Evolutionary conservation across 2,888 invertebrate genomes (phyloP).

Genomic region (Chrysomela aeneicollis): DNA sequence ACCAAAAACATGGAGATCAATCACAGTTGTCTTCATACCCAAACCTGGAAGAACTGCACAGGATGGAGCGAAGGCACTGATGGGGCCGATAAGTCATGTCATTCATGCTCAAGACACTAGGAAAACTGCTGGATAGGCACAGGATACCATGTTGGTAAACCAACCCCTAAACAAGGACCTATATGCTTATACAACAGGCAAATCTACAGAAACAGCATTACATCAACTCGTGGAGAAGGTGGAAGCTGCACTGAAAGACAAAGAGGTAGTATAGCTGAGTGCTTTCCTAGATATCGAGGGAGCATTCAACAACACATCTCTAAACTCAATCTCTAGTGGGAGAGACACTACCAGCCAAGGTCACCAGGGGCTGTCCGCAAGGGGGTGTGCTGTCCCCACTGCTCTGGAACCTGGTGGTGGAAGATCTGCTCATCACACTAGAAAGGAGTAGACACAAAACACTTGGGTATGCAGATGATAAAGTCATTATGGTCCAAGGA

Average conservation of each 20-base stretch:
- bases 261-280: conserved; percentile 4
- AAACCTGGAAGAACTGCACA: not conserved
- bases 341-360: too few species aligned
- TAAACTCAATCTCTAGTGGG: conserved; percentile 17
- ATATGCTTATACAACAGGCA: not conserved
- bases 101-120: not conserved
- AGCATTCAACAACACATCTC: conserved; percentile 18
- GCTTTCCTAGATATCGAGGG: conserved; percentile 22
- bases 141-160: not conserved
- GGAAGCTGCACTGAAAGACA: conserved; percentile 8
- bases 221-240: conserved; percentile 11
- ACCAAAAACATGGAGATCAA: too few species aligned
- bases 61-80: not conserved
- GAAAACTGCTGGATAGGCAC: not conserved
- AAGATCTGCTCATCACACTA: too few species aligned
- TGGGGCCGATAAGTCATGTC: too few species aligned
- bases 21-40: too few species aligned
- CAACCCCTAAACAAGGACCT: not conserved
- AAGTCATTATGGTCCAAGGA: too few species aligned
- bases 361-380: too few species aligned
- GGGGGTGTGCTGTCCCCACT: too few species aligned
- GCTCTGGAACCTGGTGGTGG: too few species aligned
- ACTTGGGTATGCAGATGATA: too few species aligned
- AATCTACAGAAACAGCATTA: conserved; percentile 8
- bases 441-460: too few species aligned